Conservation (phyloP, 2,888 invertebrate genomes). For the Callinectes sapidus region DNA sequence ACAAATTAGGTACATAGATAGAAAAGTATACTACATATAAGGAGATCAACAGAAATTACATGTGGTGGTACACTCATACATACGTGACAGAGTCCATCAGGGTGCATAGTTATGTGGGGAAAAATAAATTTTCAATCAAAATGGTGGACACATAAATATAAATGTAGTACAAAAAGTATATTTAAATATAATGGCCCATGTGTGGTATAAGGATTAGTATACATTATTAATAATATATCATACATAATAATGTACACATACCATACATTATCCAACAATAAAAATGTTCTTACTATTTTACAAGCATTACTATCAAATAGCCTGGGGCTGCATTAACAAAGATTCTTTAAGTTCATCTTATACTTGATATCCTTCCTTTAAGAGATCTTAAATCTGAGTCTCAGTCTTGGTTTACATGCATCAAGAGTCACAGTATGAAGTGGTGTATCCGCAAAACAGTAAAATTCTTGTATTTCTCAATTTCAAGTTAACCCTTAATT, state of each 20-base stretch:
- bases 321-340: too few relatives aligned
- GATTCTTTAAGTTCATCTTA: too few relatives aligned
- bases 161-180: neutral
- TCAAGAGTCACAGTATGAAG: too few relatives aligned
- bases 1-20: neutral
- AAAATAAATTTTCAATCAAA: slow-evolving; percentile 58
- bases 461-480: too few relatives aligned
- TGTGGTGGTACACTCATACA: slow-evolving; percentile 61
- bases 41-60: slow-evolving; percentile 8
- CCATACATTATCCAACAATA: too few relatives aligned
- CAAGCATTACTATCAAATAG: neutral
- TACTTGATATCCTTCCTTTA: too few relatives aligned
- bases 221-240: too few relatives aligned
- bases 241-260: too few relatives aligned
- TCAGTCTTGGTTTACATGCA: too few relatives aligned
- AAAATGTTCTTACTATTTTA: neutral
- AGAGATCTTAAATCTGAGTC: too few relatives aligned
- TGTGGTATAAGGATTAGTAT: neutral
- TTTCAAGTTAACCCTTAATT: too few relatives aligned
- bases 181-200: neutral
- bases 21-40: slow-evolving; percentile 27
- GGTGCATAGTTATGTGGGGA: slow-evolving; percentile 56
- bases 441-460: too few relatives aligned
- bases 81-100: slow-evolving; percentile 66
- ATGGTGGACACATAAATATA: slow-evolving; percentile 47